Base-by-base conservation (phyloP, 1,140 invertebrate species). In the Anthonomus grandis region DNA sequence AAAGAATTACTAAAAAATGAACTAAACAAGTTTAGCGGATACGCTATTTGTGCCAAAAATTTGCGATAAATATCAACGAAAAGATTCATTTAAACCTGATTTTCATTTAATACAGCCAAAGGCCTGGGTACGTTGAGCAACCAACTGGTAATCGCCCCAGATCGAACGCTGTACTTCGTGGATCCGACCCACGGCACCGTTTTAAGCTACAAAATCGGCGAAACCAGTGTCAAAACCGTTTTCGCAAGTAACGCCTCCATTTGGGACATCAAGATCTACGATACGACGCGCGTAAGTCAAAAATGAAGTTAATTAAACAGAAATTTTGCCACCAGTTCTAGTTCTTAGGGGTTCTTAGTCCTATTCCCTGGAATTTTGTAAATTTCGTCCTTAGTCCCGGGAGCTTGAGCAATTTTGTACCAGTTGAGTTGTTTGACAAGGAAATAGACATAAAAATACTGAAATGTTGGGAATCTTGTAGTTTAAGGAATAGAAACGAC, bases 41-140 rank as follows among this genome's bases (percentile, higher is more conserved):
- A n/a, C n/a, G n/a, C n/a, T n/a, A n/a, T n/a, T n/a, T n/a, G n/a
- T n/a, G n/a, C n/a, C n/a, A n/a, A n/a, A n/a, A n/a, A n/a, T n/a
- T n/a, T n/a, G 17, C n/a, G 27, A 31, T 8, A 8, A 8, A n/a
- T 31, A 6, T 31, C n/a, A 31, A n/a, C n/a, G n/a, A n/a, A n/a
- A 12, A 39, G 37, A 22, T 19, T 18, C 8, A 5, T 18, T 6
- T 9, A 18, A 42, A 42, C 17, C 17, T 19, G 39, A 15, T 46
- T 46, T 38, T 36, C 3, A 27, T 49, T 6, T 34, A 31, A 48
- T 27, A 39, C 46, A 45, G 76, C 78, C n/a, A 76, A 81, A 45
- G 70, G 77, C 3, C 75, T 83, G 0, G 78, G 81, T n/a, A 10
- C 83, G 87, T 70, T 88, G 90, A 0, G 89, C 87, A 64, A 87